Percentiles rank a stretch among this genome's conserved stretches.
These are phyloP conservation scores for Apteryx owenii DNA, from an alignment of 2,113 vertebrate species.

Conservation along the genomic window DNA sequence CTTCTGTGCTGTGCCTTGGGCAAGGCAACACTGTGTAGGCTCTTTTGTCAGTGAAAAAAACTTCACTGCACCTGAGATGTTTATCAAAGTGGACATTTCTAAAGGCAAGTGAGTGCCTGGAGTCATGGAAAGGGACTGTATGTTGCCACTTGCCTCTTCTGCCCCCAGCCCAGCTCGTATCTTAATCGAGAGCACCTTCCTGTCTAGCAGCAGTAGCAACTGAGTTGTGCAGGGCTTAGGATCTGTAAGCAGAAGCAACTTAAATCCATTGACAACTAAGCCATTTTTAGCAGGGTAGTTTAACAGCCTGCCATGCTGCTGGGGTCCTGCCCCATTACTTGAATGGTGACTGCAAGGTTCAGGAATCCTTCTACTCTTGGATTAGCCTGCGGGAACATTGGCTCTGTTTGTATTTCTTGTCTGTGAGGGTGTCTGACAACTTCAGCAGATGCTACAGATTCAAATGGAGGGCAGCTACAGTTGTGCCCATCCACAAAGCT, in stretches of 20 bases:
- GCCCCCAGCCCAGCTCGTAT: background rate
- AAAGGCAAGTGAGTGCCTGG: background rate
- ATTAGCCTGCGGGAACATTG: background rate
- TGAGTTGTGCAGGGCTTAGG: background rate
- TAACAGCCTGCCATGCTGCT: slow-evolving; percentile 26
- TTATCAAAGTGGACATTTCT: background rate
- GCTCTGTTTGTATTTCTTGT: background rate
- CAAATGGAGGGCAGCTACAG: background rate
- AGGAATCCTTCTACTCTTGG: background rate
- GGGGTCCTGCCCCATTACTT: background rate
- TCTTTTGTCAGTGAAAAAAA: background rate
- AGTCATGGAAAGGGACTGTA: background rate
- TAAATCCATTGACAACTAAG: background rate
- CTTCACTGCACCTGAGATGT: background rate
- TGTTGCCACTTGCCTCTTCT: rapidly evolving
- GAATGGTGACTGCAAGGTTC: background rate
- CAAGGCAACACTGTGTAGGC: background rate
- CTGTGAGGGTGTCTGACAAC: background rate
- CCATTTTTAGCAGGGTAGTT: background rate
- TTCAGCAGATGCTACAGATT: background rate
- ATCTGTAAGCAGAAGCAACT: background rate
- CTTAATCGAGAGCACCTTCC: background rate
- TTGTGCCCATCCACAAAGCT: background rate
- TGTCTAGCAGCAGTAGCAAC: background rate
- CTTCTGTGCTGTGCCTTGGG: background rate